Percentiles rank a stretch among this genome's conserved stretches.
phyloP scores from a whole-genome alignment of 2,888 invertebrate species.

The Sphaeridia pumilis region DNA sequence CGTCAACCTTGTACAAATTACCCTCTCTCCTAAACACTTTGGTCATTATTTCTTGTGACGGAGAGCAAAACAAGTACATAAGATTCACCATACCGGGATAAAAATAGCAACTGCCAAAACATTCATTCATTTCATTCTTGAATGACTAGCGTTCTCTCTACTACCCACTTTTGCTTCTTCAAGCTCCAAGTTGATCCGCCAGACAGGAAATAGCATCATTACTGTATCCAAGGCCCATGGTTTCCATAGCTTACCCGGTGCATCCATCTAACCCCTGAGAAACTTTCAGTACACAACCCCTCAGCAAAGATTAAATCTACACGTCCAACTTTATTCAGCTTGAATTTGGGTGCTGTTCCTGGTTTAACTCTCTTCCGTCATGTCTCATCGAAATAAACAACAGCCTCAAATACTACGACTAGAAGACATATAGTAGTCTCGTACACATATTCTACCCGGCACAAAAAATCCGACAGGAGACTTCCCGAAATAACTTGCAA shows the following conservation, averaged over 20 bases:
- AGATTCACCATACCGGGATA: not conserved
- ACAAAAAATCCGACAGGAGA: not conserved
- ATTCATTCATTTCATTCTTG: not conserved
- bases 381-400: not conserved
- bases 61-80: too few species aligned
- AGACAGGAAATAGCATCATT: too few species aligned
- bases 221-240: not conserved
- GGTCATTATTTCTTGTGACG: conserved; percentile 88
- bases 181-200: too few species aligned
- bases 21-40: conserved; percentile 41
- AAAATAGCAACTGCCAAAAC: not conserved
- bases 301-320: not conserved
- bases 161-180: too few species aligned
- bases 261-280: not conserved
- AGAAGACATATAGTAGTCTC: not conserved
- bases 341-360: not conserved
- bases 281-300: not conserved
- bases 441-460: not conserved
- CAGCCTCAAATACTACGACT: not conserved
- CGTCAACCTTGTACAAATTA: conserved; percentile 79
- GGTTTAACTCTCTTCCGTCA: not conserved
- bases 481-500: not conserved
- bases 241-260: not conserved
- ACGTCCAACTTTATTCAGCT: not conserved
- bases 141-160: not conserved